phyloP scores from a whole-genome alignment of 1,140 invertebrate species.

The Polypedilum pembai region DNA sequence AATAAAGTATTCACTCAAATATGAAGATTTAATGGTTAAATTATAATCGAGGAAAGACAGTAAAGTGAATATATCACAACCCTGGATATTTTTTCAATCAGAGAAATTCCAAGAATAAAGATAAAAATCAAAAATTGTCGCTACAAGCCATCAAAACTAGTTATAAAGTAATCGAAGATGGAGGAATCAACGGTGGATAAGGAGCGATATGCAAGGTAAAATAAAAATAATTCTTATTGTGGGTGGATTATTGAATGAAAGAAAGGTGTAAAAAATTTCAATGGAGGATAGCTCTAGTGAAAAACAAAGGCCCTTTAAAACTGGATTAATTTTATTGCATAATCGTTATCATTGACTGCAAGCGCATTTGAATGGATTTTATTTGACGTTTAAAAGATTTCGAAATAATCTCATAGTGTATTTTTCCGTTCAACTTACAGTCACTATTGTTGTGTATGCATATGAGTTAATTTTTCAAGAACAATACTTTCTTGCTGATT shows the following conservation, averaged over 20 bases:
- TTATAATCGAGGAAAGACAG: too few species aligned
- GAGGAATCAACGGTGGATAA: not conserved
- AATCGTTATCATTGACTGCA: not conserved
- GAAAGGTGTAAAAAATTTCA: not conserved
- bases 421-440: not conserved
- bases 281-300: not conserved
- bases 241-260: not conserved
- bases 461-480: too few species aligned
- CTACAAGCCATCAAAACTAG: not conserved
- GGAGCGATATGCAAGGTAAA: not conserved
- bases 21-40: too few species aligned
- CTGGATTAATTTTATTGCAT: not conserved
- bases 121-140: conserved; percentile 4
- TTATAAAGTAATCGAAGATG: not conserved
- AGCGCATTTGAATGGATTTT: conserved; percentile 22
- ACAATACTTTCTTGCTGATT: not conserved
- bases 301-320: conserved; percentile 1
- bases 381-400: conserved; percentile 34
- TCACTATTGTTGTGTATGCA: too few species aligned
- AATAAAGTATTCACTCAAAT: too few species aligned
- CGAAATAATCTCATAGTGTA: conserved; percentile 32
- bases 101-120: not conserved
- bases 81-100: not conserved
- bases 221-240: not conserved
- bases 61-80: too few species aligned